Base-by-base conservation (phyloP, 37 sponge, comb jelly and placozoan species). In the Hexactinellida sp. region DNA sequence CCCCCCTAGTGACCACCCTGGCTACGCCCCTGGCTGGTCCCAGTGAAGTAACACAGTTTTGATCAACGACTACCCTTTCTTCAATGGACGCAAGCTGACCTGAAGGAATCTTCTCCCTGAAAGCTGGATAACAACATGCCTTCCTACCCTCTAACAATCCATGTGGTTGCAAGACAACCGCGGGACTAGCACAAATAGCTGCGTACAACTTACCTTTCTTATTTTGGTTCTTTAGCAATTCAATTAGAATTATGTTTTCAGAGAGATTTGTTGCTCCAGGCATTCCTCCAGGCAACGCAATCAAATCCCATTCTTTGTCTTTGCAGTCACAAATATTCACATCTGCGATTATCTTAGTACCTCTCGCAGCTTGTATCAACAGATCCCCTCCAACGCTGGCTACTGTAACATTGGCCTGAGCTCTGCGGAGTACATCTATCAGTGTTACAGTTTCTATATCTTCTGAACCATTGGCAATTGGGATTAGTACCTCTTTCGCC, bases 151-250 rank as follows among this genome's bases (percentile, higher is more conserved):
- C 34, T n/a, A 63, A 63, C 28, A 63, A n/a, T 63, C 21, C 21
- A 63, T 63, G 76, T 63, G 76, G 76, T 63, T 63, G 76, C 13
- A 63, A n/a, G 5, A 63, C 76, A 63, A 63, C 13, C 3, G 76
- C 76, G 3, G 76, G 76, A n/a, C 76, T 63, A 63, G 76, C 76
- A 28, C 76, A 63, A 63, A 63, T 63, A n/a, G 76, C 76, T 21
- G 76, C 76, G 34, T 63, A 63, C 25, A 63, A 23, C 30, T 63
- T 63, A 7, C 76, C 76, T 25, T 10, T n/a, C 21, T 10, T 28
- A 10, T 63, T 63, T n/a, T 63, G 76, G 28, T 28, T 63, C 34
- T 63, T 63, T 23, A 63, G 34, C 76, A 63, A 63, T n/a, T 63
- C 76, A 10, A 63, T 23, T 63, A 63, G 13, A 1, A 63, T 23